Base-by-base conservation (phyloP, 2,888 invertebrate species). In the Phorcus lineatus region DNA sequence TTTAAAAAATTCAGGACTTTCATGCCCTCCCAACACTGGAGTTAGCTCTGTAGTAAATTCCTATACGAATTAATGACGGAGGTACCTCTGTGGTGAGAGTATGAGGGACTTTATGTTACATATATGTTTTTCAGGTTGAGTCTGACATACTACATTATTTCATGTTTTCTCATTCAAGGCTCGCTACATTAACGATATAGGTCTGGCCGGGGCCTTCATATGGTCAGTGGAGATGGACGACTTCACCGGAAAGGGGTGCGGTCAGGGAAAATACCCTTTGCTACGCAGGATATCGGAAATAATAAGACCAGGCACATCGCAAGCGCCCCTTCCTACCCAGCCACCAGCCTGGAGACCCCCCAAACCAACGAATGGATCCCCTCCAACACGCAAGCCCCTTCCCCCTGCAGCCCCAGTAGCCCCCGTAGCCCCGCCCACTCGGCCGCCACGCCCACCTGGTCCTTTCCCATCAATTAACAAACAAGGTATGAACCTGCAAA, bases 191-290 rank as follows among this genome's bases (percentile, higher is more conserved):
- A 77, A 80, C 19, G 66, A 83, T 17, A 67, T 81, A 70, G 82
- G 81, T 22, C 81, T 89, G 24, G 98, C 97, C 62, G 98, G 98
- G 24, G 97, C 98, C 80, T 98, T 98, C 97, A 96, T 98, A 75
- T 98, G 98, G 98, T 97, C 98, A 0, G 95, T 98, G 36, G 98
- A 98, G 90, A 96, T 98, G 97, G 98, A 98, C 90, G 98, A 98
- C 93, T 98, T 98, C 94, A 94, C 95, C 84, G 98, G 98, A 13
- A 89, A 83, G 80, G 75, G 36, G 1, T 98, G 98, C 90, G 97
- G 97, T 16, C 96, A 96, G 79, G 97, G 97, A 67, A 97, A 97
- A 90, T 98, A 96, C 92, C 98, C 98, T 0, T 94, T 98, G 74
- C 95, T 98, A 82, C 96, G 95, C 79, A 96, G 97, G 0, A 96